Conservation (phyloP, 2,113 vertebrate genomes). For the Xiphias gladius region DNA sequence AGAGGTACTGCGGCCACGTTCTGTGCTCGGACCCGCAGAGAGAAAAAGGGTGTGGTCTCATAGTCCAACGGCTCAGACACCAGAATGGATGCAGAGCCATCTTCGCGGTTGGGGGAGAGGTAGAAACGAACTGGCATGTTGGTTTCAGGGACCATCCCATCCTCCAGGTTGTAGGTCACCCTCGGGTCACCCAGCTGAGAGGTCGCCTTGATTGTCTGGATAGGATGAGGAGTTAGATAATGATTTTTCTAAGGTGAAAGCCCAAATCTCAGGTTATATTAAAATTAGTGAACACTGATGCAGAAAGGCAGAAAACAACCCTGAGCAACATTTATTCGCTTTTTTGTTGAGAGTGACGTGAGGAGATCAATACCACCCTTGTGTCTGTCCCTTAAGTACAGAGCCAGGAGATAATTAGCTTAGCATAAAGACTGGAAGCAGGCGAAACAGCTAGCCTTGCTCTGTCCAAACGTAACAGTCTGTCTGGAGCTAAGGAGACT, state of each 20-base stretch:
- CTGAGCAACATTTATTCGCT: background rate
- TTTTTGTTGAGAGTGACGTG: background rate
- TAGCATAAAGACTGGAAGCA: background rate
- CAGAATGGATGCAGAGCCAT: constrained; percentile 90
- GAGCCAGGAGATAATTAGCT: background rate
- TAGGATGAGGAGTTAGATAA: background rate
- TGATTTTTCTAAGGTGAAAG: background rate
- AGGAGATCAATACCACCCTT: constrained; percentile 7
- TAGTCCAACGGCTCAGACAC: constrained; percentile 91
- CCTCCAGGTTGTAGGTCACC: constrained; percentile 91
- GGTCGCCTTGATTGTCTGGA: constrained; percentile 90
- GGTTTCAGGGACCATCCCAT: constrained; percentile 90
- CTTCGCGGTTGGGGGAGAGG: constrained; percentile 90
- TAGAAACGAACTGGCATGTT: constrained; percentile 93
- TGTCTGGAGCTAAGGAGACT: background rate
- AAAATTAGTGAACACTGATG: background rate
- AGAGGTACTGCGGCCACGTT: constrained; percentile 90
- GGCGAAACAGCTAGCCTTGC: too few relatives aligned
- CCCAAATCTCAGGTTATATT: background rate
- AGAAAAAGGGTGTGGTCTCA: constrained; percentile 88
- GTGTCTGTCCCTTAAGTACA: constrained; percentile 5
- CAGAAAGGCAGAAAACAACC: background rate
- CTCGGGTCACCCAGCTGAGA: constrained; percentile 90
- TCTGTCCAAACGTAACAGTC: background rate
- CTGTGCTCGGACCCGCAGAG: constrained; percentile 89